These are phyloP conservation scores for Spinus pinus DNA, from an alignment of 2,797 vertebrate genomes.

Conservation along the genomic window DNA sequence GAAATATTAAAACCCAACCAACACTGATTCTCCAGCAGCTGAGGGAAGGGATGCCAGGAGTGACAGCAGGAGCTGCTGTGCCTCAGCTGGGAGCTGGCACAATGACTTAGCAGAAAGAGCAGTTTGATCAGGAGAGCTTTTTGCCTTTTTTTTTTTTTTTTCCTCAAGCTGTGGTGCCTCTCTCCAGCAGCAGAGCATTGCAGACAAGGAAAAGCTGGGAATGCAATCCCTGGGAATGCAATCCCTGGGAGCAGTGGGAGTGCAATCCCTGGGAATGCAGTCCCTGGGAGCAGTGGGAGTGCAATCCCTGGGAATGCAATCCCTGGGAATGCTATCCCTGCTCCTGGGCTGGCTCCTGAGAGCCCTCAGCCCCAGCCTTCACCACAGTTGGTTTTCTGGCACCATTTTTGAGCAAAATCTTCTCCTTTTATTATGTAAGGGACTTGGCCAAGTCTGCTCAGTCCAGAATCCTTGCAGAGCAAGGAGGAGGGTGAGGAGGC, in stretches of 20 bases:
- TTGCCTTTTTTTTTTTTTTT: background rate
- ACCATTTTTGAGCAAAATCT: background rate
- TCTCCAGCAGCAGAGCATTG: background rate
- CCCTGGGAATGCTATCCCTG: background rate
- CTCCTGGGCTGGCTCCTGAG: background rate
- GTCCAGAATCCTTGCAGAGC: background rate
- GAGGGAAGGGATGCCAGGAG: background rate
- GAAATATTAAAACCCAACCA: background rate
- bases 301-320: background rate
- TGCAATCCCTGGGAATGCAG: background rate
- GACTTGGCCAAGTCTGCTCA: background rate
- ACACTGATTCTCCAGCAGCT: background rate
- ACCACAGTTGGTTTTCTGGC: background rate
- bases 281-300: background rate
- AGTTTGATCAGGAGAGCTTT: background rate
- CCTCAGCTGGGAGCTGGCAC: background rate
- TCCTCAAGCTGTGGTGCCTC: background rate
- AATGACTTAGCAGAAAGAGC: constrained; percentile 41
- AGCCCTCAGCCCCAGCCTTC: background rate
- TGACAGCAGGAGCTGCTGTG: background rate
- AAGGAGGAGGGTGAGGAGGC: background rate
- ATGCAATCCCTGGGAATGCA: background rate
- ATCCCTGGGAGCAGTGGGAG: background rate
- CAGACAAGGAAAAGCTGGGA: background rate
- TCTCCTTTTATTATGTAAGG: background rate